Conservation (phyloP, 2,888 invertebrate species). For the Perizoma flavofasciatum region DNA sequence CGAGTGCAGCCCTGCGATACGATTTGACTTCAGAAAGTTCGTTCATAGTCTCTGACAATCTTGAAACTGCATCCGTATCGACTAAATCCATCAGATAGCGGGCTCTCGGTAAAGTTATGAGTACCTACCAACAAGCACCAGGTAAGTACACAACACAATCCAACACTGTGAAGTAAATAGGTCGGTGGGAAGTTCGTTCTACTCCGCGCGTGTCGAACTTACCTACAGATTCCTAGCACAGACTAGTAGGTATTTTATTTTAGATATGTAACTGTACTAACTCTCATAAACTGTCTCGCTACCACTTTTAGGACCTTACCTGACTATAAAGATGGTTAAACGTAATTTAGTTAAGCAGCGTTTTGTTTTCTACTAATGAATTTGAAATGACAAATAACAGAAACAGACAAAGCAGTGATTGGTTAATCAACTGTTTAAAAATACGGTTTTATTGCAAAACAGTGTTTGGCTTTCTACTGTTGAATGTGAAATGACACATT, state of each 20-base stretch:
- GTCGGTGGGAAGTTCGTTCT: constrained; percentile 55
- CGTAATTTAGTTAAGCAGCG: too few species aligned
- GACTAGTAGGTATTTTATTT: constrained; percentile 41
- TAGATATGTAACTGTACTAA: not conserved
- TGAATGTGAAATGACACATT: too few species aligned
- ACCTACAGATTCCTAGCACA: constrained; percentile 42
- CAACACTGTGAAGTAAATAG: constrained; percentile 54
- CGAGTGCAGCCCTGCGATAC: not conserved
- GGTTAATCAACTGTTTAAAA: too few species aligned
- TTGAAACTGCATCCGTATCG: constrained; percentile 41
- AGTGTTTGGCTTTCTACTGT: too few species aligned
- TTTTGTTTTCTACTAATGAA: too few species aligned
- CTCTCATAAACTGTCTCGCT: not conserved
- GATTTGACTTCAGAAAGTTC: constrained; percentile 12
- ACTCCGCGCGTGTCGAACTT: constrained; percentile 46
- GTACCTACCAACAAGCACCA: constrained; percentile 40
- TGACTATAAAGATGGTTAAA: too few species aligned
- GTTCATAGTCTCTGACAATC: constrained; percentile 18
- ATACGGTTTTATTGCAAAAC: too few species aligned
- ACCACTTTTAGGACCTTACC: not conserved
- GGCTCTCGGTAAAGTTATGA: constrained; percentile 45
- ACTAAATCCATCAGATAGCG: constrained; percentile 50
- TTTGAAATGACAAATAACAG: too few species aligned
- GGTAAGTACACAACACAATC: constrained; percentile 36
- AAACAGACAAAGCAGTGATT: too few species aligned